Percentiles rank a stretch among this genome's conserved stretches.
Evolutionary conservation across 2,797 vertebrate species (phyloP).

Genomic region (Melanotaenia nigrans): DNA sequence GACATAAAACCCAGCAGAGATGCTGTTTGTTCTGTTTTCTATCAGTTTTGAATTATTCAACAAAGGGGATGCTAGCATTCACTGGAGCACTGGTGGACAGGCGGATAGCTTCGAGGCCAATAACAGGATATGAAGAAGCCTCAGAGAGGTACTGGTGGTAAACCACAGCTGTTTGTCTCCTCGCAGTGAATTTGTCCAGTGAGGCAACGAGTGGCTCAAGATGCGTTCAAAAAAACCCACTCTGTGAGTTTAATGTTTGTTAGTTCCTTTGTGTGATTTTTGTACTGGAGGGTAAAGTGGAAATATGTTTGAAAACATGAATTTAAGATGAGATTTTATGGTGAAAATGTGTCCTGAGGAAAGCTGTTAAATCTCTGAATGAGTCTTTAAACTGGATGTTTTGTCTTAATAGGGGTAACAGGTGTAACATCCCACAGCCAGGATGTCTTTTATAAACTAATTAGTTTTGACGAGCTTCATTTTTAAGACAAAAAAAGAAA

Average conservation of each 20-base stretch:
- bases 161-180: constrained; percentile 39
- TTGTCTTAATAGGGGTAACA: not conserved
- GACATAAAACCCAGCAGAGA: constrained; percentile 32
- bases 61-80: constrained; percentile 40
- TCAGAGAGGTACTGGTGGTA: constrained; percentile 21
- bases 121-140: constrained; percentile 36
- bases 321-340: not conserved
- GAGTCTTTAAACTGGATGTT: constrained; percentile 10
- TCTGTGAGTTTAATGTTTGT: constrained; percentile 5
- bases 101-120: constrained; percentile 40
- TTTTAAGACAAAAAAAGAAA: not conserved
- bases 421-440: not conserved
- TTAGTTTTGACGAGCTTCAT: constrained; percentile 7
- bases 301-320: not conserved
- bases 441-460: not conserved
- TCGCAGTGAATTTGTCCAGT: constrained; percentile 3
- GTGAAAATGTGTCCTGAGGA: not conserved
- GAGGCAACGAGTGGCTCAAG: constrained; percentile 10
- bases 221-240: not conserved
- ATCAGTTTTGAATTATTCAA: constrained; percentile 64
- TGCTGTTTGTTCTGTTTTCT: constrained; percentile 45
- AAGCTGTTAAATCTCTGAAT: constrained; percentile 10
- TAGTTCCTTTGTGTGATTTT: constrained; percentile 17
- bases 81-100: constrained; percentile 12
- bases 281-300: not conserved